These are phyloP conservation scores for Coelinius sp. DNA, from an alignment of 2,888 invertebrate genomes.

Conservation along the genomic window DNA sequence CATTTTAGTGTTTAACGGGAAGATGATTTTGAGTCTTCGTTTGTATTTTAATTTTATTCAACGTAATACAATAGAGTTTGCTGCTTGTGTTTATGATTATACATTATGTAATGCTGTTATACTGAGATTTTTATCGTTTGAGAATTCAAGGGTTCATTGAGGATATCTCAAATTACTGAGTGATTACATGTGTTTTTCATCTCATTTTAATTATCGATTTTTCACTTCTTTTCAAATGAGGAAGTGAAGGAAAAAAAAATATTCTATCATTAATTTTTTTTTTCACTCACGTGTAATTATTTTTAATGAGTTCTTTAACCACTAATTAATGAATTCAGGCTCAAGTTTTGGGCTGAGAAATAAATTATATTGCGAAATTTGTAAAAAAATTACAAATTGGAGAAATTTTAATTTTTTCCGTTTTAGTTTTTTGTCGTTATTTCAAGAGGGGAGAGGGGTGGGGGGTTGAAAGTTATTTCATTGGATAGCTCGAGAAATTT, in stretches of 20 bases:
- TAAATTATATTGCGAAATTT: background rate
- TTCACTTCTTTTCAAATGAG: background rate
- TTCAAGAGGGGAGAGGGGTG: background rate
- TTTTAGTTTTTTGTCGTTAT: background rate
- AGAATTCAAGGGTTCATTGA: background rate
- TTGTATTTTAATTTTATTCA: conserved; percentile 5
- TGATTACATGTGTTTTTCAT: background rate
- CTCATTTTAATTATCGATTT: background rate
- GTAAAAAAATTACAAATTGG: background rate
- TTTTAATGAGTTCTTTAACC: background rate
- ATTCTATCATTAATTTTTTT: background rate
- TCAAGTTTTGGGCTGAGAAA: background rate
- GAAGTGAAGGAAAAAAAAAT: background rate
- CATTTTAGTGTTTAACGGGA: background rate
- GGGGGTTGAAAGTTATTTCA: background rate
- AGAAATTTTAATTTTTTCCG: background rate
- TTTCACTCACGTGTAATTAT: background rate
- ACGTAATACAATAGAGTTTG: background rate
- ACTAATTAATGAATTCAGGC: background rate
- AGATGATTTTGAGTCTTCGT: conserved; percentile 1
- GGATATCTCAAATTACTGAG: background rate
- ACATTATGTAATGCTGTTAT: conserved; percentile 6
- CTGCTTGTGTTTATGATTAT: background rate
- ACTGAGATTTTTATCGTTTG: conserved; percentile 3
- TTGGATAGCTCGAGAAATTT: background rate